Evolutionary conservation across 37 sponge, comb jelly and placozoan genomes (phyloP).

Genomic region (Ephydatia muelleri): DNA sequence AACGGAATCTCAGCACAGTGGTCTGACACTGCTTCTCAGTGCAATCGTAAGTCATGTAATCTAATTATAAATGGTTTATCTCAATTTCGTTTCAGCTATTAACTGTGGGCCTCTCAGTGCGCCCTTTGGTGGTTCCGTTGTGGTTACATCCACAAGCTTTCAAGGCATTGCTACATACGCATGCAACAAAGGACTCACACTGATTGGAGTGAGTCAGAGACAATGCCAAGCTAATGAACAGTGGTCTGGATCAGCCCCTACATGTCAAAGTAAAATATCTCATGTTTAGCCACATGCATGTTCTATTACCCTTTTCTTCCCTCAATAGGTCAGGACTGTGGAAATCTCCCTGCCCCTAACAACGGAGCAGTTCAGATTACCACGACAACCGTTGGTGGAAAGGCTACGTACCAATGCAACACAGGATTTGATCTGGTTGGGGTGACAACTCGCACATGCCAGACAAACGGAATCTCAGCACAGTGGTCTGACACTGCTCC

Average conservation of each 20-base stretch:
- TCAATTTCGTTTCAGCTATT: no score
- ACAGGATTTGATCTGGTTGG: slow-evolving; percentile 47
- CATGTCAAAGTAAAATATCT: slow-evolving; percentile 11
- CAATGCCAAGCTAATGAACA: background rate
- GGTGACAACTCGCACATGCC: slow-evolving; percentile 29
- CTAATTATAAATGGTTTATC: no score
- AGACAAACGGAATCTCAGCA: slow-evolving; percentile 12
- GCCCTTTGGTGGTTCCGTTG: no score
- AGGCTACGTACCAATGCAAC: slow-evolving; percentile 53
- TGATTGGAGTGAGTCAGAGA: slow-evolving; percentile 7
- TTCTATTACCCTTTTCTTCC: no score
- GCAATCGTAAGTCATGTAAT: slow-evolving; percentile 34
- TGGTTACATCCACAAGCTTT: slow-evolving; percentile 12
- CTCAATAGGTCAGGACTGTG: no score
- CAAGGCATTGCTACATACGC: slow-evolving; percentile 18
- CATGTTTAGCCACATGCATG: no score
- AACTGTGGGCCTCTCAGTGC: background rate
- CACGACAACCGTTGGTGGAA: slow-evolving; percentile 20
- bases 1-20: slow-evolving; percentile 22
- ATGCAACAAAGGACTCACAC: slow-evolving; percentile 39
- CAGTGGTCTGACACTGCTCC: slow-evolving; percentile 52
- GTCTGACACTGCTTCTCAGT: slow-evolving; percentile 37
- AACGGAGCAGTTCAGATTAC: slow-evolving; percentile 37
- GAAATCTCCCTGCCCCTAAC: slow-evolving; percentile 17
- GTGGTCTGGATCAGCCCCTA: slow-evolving; percentile 33